Percentiles rank a stretch among this genome's conserved stretches.
Evolutionary conservation across 92 coral and sea anemone genomes (phyloP).

Genomic region (Zoanthus gigantus): DNA sequence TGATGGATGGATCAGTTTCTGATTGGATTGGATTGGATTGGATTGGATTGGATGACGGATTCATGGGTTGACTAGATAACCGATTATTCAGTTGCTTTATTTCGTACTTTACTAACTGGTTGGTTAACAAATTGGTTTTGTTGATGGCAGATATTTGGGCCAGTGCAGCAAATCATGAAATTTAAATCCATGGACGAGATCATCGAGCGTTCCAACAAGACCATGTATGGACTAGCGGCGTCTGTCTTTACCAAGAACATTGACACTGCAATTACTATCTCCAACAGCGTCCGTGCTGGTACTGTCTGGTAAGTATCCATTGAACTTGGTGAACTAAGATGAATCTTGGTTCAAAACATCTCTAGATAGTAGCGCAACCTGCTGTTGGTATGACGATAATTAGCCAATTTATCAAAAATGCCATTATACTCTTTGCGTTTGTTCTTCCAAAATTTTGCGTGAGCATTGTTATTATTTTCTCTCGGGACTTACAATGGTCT

Average conservation of each 20-base stretch:
- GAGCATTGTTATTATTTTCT: too few relatives aligned
- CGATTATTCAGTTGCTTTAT: neutral
- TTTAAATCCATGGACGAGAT: constrained; percentile 91
- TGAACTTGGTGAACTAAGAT: neutral
- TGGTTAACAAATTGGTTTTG: neutral
- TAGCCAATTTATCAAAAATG: too few relatives aligned
- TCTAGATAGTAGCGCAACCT: too few relatives aligned
- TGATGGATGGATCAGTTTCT: too few relatives aligned
- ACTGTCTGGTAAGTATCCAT: constrained; percentile 72
- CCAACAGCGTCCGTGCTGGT: constrained; percentile 88
- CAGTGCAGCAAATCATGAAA: constrained; percentile 96
- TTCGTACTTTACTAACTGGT: neutral
- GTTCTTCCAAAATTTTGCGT: too few relatives aligned
- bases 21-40: too few relatives aligned
- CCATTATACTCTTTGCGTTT: too few relatives aligned
- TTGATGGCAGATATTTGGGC: constrained; percentile 85
- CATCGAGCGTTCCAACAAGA: constrained; percentile 89
- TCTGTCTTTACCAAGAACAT: constrained; percentile 85
- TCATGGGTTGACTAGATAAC: too few relatives aligned
- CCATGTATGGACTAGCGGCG: constrained; percentile 94
- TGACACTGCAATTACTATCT: constrained; percentile 80
- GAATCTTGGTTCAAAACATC: too few relatives aligned
- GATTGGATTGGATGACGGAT: too few relatives aligned
- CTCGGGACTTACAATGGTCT: too few relatives aligned
- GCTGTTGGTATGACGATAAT: too few relatives aligned